These are phyloP conservation scores for Diachasma alloeum DNA, from an alignment of 1,140 invertebrate species.

Conservation along the genomic window DNA sequence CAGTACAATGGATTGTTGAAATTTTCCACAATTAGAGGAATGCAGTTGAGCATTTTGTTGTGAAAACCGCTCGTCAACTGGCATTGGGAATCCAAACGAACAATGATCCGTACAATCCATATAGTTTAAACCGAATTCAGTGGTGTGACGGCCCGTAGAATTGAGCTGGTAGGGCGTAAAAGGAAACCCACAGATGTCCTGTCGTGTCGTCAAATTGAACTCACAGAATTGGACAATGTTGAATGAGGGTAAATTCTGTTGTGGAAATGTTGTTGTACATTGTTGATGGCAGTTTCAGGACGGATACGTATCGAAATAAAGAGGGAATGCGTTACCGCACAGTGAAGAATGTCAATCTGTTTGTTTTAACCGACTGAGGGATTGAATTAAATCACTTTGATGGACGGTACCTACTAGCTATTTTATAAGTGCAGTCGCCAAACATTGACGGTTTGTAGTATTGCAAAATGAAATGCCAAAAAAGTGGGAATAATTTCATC, in stretches of 20 bases:
- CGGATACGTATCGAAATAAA: neutral
- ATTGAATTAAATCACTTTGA: neutral
- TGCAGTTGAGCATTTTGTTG: neutral
- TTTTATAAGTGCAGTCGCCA: no score
- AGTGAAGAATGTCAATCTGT: slow-evolving; percentile 2
- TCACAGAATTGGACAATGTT: neutral
- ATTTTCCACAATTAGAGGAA: neutral
- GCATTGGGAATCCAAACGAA: neutral
- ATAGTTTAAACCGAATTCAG: neutral
- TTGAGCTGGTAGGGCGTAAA: neutral
- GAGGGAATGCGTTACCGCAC: neutral
- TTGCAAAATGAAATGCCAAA: no score
- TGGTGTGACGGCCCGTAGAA: neutral
- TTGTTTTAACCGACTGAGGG: no score
- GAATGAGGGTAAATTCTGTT: neutral
- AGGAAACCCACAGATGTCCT: slow-evolving; percentile 13
- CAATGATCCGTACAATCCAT: slow-evolving; percentile 7
- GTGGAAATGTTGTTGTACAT: neutral
- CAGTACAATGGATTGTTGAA: neutral
- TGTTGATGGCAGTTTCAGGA: neutral
- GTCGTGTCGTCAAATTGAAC: neutral
- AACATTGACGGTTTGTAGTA: no score
- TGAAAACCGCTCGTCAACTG: neutral
- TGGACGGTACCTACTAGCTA: slow-evolving; percentile 66
- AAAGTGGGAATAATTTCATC: no score